Base-by-base conservation (phyloP, 2,113 vertebrate species). In the Xerus inauris region DNA sequence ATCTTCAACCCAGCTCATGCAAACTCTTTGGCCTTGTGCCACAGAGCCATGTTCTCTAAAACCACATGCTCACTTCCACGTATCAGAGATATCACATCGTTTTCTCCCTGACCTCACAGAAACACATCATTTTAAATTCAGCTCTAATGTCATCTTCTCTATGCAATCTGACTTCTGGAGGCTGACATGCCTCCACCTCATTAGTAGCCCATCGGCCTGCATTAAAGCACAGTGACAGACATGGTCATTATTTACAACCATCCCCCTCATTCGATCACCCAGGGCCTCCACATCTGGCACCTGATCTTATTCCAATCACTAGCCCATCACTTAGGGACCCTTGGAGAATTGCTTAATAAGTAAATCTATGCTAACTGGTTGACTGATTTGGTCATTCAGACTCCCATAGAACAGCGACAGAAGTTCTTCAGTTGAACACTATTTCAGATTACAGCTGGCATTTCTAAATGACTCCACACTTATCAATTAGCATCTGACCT, bases 41-140 rank as follows among this genome's bases (percentile, higher is more conserved):
- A 32, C 45, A 30, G 32, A 85, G n/a, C 12, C 32, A 51, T 22
- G 28, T 12, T 47, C 57, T 16, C 19, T 5, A 75, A 67, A 8
- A 28, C 8, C 24, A 67, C 20, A 19, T n/a, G 49, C 14, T 17
- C 0, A 11, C 24, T 64, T 38, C 22, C 26, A 51, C 38, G 35
- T 9, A 42, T 35, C 32, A 40, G 65, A 72, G 62, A 65, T 5
- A 65, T 12, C 19, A 51, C 5, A 59, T 16, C 19, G 20, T 71
- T 80, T 12, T 80, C 49, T 75, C 30, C 49, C 35, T 49, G 45
- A 91, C 69, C 49, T 76, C 38, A 45, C 12, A 69, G 75, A 64
- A 92, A 85, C 38, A 81, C 9, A 79, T 89, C 30, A 85, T 64
- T 90, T 82, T 40, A 77, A 62, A 94, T 96, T 91, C 42, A 79